Evolutionary conservation across 2,113 vertebrate species (phyloP).

Genomic region (Cinclus cinclus): DNA sequence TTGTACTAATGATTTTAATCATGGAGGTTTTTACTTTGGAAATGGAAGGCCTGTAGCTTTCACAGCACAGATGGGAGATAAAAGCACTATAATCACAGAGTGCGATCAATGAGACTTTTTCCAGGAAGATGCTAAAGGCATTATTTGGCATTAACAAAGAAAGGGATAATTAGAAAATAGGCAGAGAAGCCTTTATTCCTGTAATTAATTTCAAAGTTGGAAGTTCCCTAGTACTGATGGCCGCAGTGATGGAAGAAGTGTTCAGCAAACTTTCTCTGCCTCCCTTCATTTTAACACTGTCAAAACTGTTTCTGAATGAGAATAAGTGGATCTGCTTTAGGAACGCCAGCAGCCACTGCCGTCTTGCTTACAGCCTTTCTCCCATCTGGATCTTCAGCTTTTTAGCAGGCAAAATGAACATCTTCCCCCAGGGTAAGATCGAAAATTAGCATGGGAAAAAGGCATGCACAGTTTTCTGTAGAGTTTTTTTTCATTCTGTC

Average conservation of each 20-base stretch:
- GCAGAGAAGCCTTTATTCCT: slow-evolving; percentile 56
- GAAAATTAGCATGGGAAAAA: background rate
- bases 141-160: slow-evolving; percentile 65
- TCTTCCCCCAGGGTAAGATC: background rate
- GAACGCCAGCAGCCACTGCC: background rate
- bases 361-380: background rate
- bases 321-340: background rate
- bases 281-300: background rate
- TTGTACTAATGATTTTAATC: slow-evolving; percentile 2
- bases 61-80: slow-evolving; percentile 56
- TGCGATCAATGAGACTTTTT: slow-evolving; percentile 49
- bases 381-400: background rate
- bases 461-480: background rate
- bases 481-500: background rate
- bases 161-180: slow-evolving; percentile 58
- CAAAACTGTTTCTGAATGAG: background rate
- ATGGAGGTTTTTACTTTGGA: background rate
- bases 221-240: slow-evolving; percentile 21
- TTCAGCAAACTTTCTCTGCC: background rate
- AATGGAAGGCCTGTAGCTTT: slow-evolving; percentile 35
- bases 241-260: background rate
- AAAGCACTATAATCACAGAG: slow-evolving; percentile 49
- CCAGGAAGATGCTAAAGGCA: slow-evolving; percentile 57
- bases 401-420: background rate
- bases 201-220: slow-evolving; percentile 58